These are phyloP conservation scores for Meloidogyne chitwoodi DNA, from an alignment of 1,140 invertebrate species.

Conservation along the genomic window DNA sequence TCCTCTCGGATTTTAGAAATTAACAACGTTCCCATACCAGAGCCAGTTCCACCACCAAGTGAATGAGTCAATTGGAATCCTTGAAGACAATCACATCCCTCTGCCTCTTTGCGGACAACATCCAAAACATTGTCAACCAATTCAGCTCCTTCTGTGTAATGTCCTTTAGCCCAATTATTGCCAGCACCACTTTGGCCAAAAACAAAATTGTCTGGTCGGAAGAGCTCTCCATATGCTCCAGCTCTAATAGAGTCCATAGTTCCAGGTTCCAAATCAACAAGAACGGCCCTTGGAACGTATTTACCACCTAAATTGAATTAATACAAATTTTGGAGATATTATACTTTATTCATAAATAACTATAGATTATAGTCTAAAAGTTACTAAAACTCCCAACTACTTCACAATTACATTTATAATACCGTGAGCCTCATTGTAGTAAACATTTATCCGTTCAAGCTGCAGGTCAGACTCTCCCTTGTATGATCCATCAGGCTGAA, in stretches of 20 bases:
- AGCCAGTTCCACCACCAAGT: slow-evolving; percentile 64
- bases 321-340: too few relatives aligned
- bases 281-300: slow-evolving; percentile 83
- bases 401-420: neutral
- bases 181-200: slow-evolving; percentile 77
- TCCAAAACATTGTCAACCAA: slow-evolving; percentile 79
- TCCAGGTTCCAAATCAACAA: slow-evolving; percentile 81
- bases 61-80: slow-evolving; percentile 64
- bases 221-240: slow-evolving; percentile 76
- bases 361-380: too few relatives aligned
- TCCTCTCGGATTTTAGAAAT: slow-evolving; percentile 66
- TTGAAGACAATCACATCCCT: slow-evolving; percentile 68
- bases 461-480: slow-evolving; percentile 64
- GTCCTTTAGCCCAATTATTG: slow-evolving; percentile 85
- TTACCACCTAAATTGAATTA: slow-evolving; percentile 69
- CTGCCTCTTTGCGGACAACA: slow-evolving; percentile 80
- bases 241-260: slow-evolving; percentile 88
- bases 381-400: too few relatives aligned
- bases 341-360: too few relatives aligned
- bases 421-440: slow-evolving; percentile 63
- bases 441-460: slow-evolving; percentile 64
- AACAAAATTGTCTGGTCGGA: slow-evolving; percentile 83
- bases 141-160: slow-evolving; percentile 88
- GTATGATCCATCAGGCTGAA: slow-evolving; percentile 62
- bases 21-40: slow-evolving; percentile 66